These are phyloP conservation scores for Drosophila multiciliata DNA, from an alignment of 2,888 invertebrate genomes.

Conservation along the genomic window DNA sequence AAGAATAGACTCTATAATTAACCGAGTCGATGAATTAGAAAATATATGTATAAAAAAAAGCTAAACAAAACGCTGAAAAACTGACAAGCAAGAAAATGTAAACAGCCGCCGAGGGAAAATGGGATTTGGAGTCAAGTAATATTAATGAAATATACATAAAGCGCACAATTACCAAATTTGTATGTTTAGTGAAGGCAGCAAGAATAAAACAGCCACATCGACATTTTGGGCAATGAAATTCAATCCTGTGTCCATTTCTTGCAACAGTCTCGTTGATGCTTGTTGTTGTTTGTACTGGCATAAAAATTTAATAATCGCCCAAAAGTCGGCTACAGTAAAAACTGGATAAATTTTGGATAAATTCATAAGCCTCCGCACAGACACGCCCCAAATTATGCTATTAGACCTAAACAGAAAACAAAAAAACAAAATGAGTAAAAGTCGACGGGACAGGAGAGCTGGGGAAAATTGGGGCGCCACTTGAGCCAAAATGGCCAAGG, in stretches of 20 bases:
- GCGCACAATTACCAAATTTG: slow-evolving; percentile 71
- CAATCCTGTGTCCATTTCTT: slow-evolving; percentile 66
- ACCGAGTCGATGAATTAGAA: not conserved
- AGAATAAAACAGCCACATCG: slow-evolving; percentile 5
- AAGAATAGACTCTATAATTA: not conserved
- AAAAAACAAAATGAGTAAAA: slow-evolving; percentile 35
- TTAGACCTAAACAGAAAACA: slow-evolving; percentile 45
- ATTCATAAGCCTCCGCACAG: slow-evolving; percentile 39
- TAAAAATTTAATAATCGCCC: slow-evolving; percentile 76
- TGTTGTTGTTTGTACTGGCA: slow-evolving; percentile 38
- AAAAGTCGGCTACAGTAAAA: slow-evolving; percentile 68
- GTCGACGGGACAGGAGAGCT: not conserved
- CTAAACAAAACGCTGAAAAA: not conserved
- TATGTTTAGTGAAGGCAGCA: slow-evolving; percentile 49
- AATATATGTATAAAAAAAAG: not conserved
- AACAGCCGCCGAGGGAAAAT: slow-evolving; percentile 6
- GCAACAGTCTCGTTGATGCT: slow-evolving; percentile 13
- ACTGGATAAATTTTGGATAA: slow-evolving; percentile 39
- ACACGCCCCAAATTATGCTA: slow-evolving; percentile 65
- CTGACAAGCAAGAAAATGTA: not conserved
- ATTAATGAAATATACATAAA: slow-evolving; percentile 74
- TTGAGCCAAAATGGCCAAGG: slow-evolving; percentile 33
- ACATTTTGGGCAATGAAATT: slow-evolving; percentile 54
- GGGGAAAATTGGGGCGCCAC: not conserved
- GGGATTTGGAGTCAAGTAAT: slow-evolving; percentile 10